Evolutionary conservation across 2,888 invertebrate species (phyloP).

Genomic region (Polylopha cassiicola): DNA sequence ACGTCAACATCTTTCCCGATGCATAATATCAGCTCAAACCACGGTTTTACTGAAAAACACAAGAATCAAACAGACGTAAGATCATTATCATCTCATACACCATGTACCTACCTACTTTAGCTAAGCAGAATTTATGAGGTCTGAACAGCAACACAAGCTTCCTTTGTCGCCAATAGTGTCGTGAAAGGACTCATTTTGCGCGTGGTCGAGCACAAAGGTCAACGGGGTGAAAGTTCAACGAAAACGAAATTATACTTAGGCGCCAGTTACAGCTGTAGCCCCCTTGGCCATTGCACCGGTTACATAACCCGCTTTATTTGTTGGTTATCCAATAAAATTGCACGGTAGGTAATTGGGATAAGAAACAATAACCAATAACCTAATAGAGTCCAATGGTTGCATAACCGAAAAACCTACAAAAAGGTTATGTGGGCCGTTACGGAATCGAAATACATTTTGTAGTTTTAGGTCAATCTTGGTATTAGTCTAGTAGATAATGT

Average conservation of each 20-base stretch:
- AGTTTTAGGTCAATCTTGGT: constrained; percentile 8
- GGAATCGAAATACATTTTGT: too few species aligned
- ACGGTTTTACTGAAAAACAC: too few species aligned
- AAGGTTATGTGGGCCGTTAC: constrained; percentile 10
- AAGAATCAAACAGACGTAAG: too few species aligned
- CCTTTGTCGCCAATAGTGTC: too few species aligned
- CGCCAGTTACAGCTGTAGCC: constrained; percentile 19
- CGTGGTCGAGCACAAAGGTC: constrained; percentile 45
- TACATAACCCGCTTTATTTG: constrained; percentile 20
- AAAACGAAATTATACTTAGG: constrained; percentile 42
- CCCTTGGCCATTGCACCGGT: constrained; percentile 12
- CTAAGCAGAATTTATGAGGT: too few species aligned
- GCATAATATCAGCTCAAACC: too few species aligned
- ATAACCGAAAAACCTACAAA: constrained; percentile 8
- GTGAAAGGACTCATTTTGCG: too few species aligned
- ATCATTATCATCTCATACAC: too few species aligned
- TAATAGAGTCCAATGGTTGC: constrained; percentile 16
- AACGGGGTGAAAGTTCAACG: constrained; percentile 58
- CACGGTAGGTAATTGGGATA: constrained; percentile 16
- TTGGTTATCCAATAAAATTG: constrained; percentile 21
- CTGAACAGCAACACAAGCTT: too few species aligned
- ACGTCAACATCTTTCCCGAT: too few species aligned
- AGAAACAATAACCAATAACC: constrained; percentile 19
- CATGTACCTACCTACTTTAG: too few species aligned
- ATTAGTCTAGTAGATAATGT: constrained; percentile 5